phyloP scores from a whole-genome alignment of 1,140 invertebrate genomes.

The Meloidogyne chitwoodi region DNA sequence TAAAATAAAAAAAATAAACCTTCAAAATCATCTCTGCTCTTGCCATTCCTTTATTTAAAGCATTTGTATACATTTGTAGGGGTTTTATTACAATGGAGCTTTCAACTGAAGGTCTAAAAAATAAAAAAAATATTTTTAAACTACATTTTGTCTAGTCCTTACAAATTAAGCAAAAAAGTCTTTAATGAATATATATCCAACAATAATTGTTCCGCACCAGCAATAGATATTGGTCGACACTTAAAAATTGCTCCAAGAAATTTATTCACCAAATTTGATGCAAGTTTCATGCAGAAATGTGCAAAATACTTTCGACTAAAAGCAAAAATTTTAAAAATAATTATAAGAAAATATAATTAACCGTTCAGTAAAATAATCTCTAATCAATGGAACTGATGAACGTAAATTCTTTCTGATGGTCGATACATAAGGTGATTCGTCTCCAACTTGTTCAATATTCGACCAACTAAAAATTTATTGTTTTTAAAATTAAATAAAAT shows the following conservation, averaged over 20 bases:
- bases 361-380: slow-evolving; percentile 86
- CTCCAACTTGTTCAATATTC: slow-evolving; percentile 84
- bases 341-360: not conserved
- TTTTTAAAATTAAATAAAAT: slow-evolving; percentile 1
- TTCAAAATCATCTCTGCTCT: slow-evolving; percentile 97
- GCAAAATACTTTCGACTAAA: slow-evolving; percentile 85
- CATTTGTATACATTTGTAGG: slow-evolving; percentile 69
- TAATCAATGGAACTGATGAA: slow-evolving; percentile 78
- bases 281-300: slow-evolving; percentile 92
- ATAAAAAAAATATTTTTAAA: not conserved
- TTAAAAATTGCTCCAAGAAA: slow-evolving; percentile 87
- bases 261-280: slow-evolving; percentile 73
- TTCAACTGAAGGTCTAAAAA: slow-evolving; percentile 73
- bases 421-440: slow-evolving; percentile 90
- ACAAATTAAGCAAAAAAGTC: slow-evolving; percentile 83
- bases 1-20: slow-evolving; percentile 62
- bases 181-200: slow-evolving; percentile 95
- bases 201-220: slow-evolving; percentile 91
- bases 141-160: not conserved
- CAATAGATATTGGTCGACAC: slow-evolving; percentile 81
- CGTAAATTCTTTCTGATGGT: slow-evolving; percentile 81
- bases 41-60: slow-evolving; percentile 92
- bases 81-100: slow-evolving; percentile 66
- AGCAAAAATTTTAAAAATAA: not conserved
- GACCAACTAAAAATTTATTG: slow-evolving; percentile 71